Conservation (phyloP, 2,797 vertebrate species). For the Trachurus trachurus region DNA sequence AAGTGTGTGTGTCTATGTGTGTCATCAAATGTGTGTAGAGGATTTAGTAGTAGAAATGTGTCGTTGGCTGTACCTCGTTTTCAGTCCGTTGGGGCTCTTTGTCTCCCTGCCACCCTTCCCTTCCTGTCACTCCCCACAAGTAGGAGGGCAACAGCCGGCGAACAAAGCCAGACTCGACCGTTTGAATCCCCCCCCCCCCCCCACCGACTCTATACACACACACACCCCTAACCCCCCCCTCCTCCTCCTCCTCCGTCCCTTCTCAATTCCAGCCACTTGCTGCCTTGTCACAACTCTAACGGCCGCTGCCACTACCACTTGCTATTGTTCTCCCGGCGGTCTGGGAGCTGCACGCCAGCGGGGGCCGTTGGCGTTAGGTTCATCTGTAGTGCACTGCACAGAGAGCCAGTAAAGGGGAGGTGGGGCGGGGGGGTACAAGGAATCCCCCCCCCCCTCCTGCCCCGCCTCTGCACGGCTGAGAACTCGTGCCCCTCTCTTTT, state of each 20-base stretch:
- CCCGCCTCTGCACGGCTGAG: slow-evolving; percentile 26
- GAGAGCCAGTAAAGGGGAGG: slow-evolving; percentile 39
- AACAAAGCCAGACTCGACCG: slow-evolving; percentile 52
- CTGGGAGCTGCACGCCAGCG: slow-evolving; percentile 26
- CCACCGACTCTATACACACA: too few relatives aligned
- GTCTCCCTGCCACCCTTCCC: slow-evolving; percentile 48
- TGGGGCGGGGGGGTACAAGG: slow-evolving; percentile 18
- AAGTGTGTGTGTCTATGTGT: slow-evolving; percentile 6
- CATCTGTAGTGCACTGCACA: slow-evolving; percentile 45
- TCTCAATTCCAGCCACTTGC: slow-evolving; percentile 61
- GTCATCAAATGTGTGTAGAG: slow-evolving; percentile 37
- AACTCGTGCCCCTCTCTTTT: slow-evolving; percentile 33
- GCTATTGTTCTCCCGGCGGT: slow-evolving; percentile 62
- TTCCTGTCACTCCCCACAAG: slow-evolving; percentile 23
- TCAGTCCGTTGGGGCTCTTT: slow-evolving; percentile 67
- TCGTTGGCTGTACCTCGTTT: slow-evolving; percentile 55
- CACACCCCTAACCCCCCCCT: not conserved
- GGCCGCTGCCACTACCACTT: slow-evolving; percentile 32
- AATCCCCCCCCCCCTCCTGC: slow-evolving; percentile 27
- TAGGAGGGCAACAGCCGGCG: slow-evolving; percentile 46
- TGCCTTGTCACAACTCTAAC: slow-evolving; percentile 58
- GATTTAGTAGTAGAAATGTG: slow-evolving; percentile 47
- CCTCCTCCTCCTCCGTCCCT: slow-evolving; percentile 35
- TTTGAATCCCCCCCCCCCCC: slow-evolving; percentile 46
- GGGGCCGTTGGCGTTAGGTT: slow-evolving; percentile 56